A percentile compares a stretch with the other conserved stretches of the same genome.
These are phyloP conservation scores for Pseudomyrmex sp. DNA, from an alignment of 1,140 invertebrate genomes.

Conservation along the genomic window DNA sequence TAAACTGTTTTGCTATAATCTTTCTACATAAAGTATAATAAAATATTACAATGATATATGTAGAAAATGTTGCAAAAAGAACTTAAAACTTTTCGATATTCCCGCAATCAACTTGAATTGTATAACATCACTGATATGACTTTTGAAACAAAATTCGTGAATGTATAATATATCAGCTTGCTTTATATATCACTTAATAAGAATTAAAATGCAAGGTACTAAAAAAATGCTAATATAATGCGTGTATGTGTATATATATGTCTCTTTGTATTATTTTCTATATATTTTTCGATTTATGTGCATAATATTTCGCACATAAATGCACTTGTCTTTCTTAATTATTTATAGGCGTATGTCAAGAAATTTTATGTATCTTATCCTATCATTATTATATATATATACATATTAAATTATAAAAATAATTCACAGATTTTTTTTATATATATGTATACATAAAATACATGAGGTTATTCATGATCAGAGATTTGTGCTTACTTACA, in stretches of 20 bases:
- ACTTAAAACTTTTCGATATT: no score
- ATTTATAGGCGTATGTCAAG: background rate
- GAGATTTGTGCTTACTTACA: slow-evolving; percentile 17
- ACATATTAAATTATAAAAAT: slow-evolving; percentile 6
- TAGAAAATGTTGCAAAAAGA: no score
- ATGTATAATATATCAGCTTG: no score
- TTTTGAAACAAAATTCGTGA: no score
- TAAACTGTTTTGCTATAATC: no score
- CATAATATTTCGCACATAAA: background rate
- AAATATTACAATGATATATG: no score
- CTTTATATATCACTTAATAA: background rate
- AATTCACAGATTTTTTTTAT: background rate
- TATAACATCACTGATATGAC: no score
- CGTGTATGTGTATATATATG: no score
- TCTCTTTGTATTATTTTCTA: slow-evolving; percentile 6
- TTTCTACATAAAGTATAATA: no score
- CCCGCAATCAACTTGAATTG: no score
- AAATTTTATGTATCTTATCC: background rate
- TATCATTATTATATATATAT: background rate
- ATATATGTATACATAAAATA: background rate
- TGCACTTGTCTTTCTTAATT: background rate
- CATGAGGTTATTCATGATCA: slow-evolving; percentile 5
- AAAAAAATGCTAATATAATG: slow-evolving; percentile 13
- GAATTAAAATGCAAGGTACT: slow-evolving; percentile 24
- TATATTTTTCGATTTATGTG: background rate